Conservation (phyloP, 92 coral and sea anemone species). For the Diadumene lineata region DNA sequence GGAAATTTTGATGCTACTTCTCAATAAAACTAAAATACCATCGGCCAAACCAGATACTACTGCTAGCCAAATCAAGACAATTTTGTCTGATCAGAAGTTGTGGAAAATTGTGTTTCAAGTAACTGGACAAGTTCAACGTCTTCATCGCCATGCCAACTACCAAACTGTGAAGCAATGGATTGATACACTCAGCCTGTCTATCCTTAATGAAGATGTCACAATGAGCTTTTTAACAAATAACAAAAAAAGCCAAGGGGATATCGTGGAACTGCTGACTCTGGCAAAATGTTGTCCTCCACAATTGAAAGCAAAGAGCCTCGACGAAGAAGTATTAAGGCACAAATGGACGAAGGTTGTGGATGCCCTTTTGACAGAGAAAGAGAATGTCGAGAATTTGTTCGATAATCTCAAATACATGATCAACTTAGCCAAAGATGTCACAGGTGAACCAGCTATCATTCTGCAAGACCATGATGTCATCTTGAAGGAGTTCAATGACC, state of each 20-base stretch:
- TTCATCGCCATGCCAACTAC: slow-evolving; percentile 3
- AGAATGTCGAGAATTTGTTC: neutral
- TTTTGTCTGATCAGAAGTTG: slow-evolving; percentile 11
- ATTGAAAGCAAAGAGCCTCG: neutral
- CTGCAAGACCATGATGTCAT: slow-evolving; percentile 20
- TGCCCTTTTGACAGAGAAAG: neutral
- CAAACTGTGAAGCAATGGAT: neutral
- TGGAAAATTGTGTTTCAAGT: slow-evolving; percentile 16
- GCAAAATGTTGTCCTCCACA: slow-evolving; percentile 1
- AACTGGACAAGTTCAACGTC: slow-evolving; percentile 23
- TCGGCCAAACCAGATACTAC: neutral
- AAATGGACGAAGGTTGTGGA: slow-evolving; percentile 15
- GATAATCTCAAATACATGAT: slow-evolving; percentile 34
- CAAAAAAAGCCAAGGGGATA: neutral
- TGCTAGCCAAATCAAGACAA: neutral
- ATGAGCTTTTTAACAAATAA: neutral
- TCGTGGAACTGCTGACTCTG: slow-evolving; percentile 21
- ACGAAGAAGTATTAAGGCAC: neutral
- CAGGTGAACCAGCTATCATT: slow-evolving; percentile 3
- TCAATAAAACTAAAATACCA: slow-evolving; percentile 11
- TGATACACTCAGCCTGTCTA: neutral
- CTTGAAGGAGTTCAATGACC: slow-evolving; percentile 19
- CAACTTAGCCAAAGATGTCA: slow-evolving; percentile 24
- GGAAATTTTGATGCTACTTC: slow-evolving; percentile 11
- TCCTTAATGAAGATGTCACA: neutral